Conservation (phyloP, 2,113 vertebrate genomes). For the Vulpes lagopus region DNA sequence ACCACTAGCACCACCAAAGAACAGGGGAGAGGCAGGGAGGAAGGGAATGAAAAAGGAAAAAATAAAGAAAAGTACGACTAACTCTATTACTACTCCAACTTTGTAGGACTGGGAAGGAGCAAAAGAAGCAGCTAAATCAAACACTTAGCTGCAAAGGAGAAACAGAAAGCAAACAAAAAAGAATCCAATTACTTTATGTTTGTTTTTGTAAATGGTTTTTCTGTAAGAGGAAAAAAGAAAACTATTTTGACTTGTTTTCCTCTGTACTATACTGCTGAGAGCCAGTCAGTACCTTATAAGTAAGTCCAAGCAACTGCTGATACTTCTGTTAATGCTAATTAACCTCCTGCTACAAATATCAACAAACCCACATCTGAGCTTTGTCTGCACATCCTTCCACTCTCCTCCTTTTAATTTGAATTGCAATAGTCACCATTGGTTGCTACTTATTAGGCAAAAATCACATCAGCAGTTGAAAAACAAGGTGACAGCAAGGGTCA, state of each 20-base stretch:
- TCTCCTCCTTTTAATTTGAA: constrained; percentile 58
- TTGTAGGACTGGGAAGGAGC: constrained; percentile 75
- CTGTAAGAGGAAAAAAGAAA: constrained; percentile 73
- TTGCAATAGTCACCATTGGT: constrained; percentile 55
- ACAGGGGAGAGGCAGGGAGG: neutral
- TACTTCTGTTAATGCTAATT: constrained; percentile 84
- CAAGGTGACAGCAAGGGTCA: constrained; percentile 60
- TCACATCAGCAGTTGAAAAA: constrained; percentile 66
- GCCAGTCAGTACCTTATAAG: constrained; percentile 71
- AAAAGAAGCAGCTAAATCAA: constrained; percentile 83
- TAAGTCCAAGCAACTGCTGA: constrained; percentile 69
- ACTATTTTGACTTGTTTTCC: constrained; percentile 80
- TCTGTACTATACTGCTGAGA: constrained; percentile 73
- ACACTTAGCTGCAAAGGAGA: constrained; percentile 80
- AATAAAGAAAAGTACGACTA: constrained; percentile 24
- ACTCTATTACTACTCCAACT: constrained; percentile 73
- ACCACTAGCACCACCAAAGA: neutral
- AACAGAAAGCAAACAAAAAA: constrained; percentile 83
- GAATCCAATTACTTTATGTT: constrained; percentile 86
- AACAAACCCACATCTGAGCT: constrained; percentile 72
- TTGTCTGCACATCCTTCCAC: constrained; percentile 62
- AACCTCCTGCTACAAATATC: constrained; percentile 81
- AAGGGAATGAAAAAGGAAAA: neutral
- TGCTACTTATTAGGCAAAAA: constrained; percentile 63
- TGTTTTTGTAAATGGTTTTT: constrained; percentile 87